Conservation (phyloP, 2,113 vertebrate genomes). For the Bolborhynchus lineola region DNA sequence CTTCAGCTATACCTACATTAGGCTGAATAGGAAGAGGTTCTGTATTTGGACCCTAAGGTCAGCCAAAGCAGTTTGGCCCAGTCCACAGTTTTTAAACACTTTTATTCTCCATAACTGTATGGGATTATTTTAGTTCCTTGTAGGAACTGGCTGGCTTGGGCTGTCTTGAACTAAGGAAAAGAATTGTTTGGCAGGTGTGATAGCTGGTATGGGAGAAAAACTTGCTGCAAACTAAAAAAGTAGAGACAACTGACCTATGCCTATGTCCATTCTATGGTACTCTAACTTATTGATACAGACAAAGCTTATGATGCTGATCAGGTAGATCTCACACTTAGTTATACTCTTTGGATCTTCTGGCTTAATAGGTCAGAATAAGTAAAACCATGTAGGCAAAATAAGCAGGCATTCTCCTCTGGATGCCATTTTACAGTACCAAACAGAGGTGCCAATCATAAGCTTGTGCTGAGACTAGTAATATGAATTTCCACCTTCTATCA, state of each 20-base stretch:
- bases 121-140: neutral
- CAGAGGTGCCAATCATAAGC: neutral
- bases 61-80: neutral
- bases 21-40: neutral
- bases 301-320: neutral
- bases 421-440: neutral
- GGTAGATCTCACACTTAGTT: neutral
- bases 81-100: neutral
- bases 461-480: neutral
- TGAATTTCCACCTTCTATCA: neutral
- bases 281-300: neutral
- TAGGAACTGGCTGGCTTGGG: neutral
- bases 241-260: neutral
- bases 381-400: neutral
- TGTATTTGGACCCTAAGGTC: neutral
- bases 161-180: neutral
- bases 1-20: neutral
- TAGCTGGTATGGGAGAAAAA: neutral
- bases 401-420: rapidly evolving
- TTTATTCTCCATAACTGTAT: neutral
- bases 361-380: neutral
- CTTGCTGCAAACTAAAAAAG: neutral
- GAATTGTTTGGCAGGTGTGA: neutral
- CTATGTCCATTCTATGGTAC: neutral
- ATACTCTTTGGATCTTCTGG: neutral